Evolutionary conservation across 2,888 invertebrate genomes (phyloP).

Genomic region (Plusia festucae): DNA sequence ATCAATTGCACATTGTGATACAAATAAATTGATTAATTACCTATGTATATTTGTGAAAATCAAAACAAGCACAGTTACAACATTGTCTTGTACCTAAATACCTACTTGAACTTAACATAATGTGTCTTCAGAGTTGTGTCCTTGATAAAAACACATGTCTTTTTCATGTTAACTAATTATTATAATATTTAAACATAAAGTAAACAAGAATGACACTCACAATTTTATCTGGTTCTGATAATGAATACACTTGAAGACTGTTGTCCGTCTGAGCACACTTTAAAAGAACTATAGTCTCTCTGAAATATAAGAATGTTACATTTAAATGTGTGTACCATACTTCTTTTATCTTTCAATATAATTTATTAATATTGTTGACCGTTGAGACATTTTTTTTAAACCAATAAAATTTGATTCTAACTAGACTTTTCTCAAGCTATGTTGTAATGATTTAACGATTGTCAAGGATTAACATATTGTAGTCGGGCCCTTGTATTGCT

Average conservation of each 20-base stretch:
- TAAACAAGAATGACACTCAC: conserved; percentile 67
- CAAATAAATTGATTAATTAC: background rate
- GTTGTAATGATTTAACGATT: too few relatives aligned
- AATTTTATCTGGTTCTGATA: conserved; percentile 71
- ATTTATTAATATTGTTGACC: background rate
- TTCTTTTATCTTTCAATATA: background rate
- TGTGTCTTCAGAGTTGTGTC: conserved; percentile 16
- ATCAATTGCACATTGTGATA: background rate
- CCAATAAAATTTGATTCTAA: too few relatives aligned
- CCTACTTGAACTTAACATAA: background rate
- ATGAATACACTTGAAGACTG: conserved; percentile 65
- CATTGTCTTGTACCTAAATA: background rate
- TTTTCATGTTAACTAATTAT: conserved; percentile 16
- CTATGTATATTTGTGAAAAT: background rate
- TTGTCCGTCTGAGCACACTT: conserved; percentile 74
- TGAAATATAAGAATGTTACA: conserved; percentile 57
- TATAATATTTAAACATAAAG: conserved; percentile 22
- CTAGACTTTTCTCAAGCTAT: too few relatives aligned
- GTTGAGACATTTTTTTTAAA: too few relatives aligned
- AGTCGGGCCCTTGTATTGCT: too few relatives aligned
- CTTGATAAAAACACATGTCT: conserved; percentile 35
- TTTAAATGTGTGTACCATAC: background rate
- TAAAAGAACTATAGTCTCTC: conserved; percentile 74
- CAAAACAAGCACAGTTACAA: background rate
- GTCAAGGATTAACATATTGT: too few relatives aligned